phyloP scores from a whole-genome alignment of 2,888 invertebrate species.

The Scaptomyza tumidula region DNA sequence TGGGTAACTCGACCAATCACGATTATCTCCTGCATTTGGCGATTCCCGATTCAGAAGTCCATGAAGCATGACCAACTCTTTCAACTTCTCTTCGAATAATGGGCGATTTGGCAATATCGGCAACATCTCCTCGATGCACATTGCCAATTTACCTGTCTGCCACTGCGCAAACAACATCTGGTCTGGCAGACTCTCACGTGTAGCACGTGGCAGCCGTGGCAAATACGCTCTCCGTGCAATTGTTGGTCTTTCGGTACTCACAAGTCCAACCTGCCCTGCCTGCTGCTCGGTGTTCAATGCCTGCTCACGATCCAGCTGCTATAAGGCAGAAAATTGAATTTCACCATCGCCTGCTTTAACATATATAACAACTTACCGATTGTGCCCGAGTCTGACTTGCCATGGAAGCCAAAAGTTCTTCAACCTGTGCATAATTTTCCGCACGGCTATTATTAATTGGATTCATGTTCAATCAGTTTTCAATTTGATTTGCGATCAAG shows the following conservation, averaged over 20 bases:
- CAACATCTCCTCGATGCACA: neutral
- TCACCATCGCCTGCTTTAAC: too few relatives aligned
- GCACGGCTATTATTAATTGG: too few relatives aligned
- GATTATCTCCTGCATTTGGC: neutral
- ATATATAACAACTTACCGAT: neutral
- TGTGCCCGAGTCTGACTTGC: neutral
- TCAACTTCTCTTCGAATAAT: neutral
- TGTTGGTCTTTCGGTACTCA: too few relatives aligned
- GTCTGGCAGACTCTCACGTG: neutral
- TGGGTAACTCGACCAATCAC: too few relatives aligned
- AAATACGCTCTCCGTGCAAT: neutral
- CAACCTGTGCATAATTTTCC: too few relatives aligned
- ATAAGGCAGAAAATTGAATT: neutral
- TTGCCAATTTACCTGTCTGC: neutral
- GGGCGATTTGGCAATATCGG: neutral
- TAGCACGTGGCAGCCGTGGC: neutral
- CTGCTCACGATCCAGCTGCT: neutral
- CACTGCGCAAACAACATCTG: neutral
- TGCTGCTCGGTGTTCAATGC: too few relatives aligned
- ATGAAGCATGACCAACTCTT: neutral
- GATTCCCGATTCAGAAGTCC: neutral
- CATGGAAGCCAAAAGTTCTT: neutral
- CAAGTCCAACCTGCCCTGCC: too few relatives aligned
- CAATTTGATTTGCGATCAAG: too few relatives aligned
- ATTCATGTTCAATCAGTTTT: too few relatives aligned